Evolutionary conservation across 2,888 invertebrate species (phyloP), one percentile per base, ranked within the genome.

Genomic region (Aspidiotus rigidus): DNA sequence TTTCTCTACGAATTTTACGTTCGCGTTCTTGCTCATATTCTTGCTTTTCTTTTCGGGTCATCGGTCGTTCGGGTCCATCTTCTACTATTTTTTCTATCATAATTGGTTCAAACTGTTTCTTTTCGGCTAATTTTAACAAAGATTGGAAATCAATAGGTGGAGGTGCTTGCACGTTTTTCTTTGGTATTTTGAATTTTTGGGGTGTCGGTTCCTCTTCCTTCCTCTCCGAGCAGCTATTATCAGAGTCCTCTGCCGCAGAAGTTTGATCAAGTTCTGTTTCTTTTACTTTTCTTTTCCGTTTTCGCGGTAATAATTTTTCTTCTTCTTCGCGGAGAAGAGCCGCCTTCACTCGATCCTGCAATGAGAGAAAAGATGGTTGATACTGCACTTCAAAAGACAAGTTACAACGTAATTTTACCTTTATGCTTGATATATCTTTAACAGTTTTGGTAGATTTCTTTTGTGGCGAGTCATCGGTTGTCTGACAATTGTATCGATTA

Each of bases 51-150:
- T 85, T 88, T 74, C 89, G 89, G 0, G 93, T 93, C 81, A 93
- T 84, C 11, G 86, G 81, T 57, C 89, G 81, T 73, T 89, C 90
- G 0, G 83, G 81, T 71, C 86, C 85, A 17, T 81, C 80, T 72
- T 79, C 77, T 72, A 80, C 79, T 75, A 82, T 82, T 28, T 79
- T 77, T 73, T 84, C 83, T 70, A 85, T 78, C 41, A 85, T 81
- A 2, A 91, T 77, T 0, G 92, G 92, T 76, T 91, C 89, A 77
- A 84, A 83, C 73, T 91, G 91, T 76, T 92, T 92, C 75, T 89
- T 85, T 74, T 88, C 89, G 0, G 93, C 93, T 8, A 93, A 79
- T 78, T 90, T 89, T 5, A 94, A 77, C 28, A 94, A 77, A 70
- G 89, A 85, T 74, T 84, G 82, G 76, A 91, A 93, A 77, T 90